Evolutionary conservation across 2,888 invertebrate genomes (phyloP).

Genomic region (Drosophila quinaria): DNA sequence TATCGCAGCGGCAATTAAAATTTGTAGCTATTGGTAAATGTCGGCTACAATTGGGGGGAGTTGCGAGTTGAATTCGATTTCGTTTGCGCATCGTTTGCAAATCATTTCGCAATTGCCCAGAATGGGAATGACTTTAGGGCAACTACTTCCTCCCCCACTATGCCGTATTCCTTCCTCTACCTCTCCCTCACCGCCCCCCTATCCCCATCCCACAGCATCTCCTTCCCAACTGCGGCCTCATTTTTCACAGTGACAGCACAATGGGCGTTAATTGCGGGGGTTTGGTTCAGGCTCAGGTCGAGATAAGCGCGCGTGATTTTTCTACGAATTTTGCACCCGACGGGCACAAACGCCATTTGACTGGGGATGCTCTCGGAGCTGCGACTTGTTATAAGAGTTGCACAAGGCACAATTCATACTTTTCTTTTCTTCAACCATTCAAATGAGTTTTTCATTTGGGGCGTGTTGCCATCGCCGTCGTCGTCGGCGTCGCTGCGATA

Average conservation of each 20-base stretch:
- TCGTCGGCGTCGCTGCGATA: slow-evolving; percentile 54
- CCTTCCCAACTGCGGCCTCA: slow-evolving; percentile 37
- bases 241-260: slow-evolving; percentile 78
- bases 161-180: not conserved
- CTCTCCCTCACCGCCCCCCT: not conserved
- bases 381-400: slow-evolving; percentile 47
- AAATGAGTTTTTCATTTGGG: slow-evolving; percentile 60
- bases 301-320: slow-evolving; percentile 84
- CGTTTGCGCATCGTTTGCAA: slow-evolving; percentile 76
- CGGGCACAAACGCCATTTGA: slow-evolving; percentile 53
- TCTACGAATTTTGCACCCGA: slow-evolving; percentile 75
- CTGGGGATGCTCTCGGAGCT: slow-evolving; percentile 43
- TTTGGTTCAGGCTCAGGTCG: slow-evolving; percentile 74
- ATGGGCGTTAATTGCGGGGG: slow-evolving; percentile 84
- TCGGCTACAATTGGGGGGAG: slow-evolving; percentile 36
- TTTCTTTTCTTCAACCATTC: slow-evolving; percentile 44
- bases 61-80: slow-evolving; percentile 65
- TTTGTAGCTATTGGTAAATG: slow-evolving; percentile 76
- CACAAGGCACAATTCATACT: slow-evolving; percentile 38
- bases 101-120: slow-evolving; percentile 74
- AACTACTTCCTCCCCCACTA: slow-evolving; percentile 40
- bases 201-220: not conserved
- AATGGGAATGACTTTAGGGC: slow-evolving; percentile 46
- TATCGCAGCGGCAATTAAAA: slow-evolving; percentile 78
- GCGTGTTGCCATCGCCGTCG: slow-evolving; percentile 51